Conservation (phyloP, 2,888 invertebrate species). For the Oasisia sp. region DNA sequence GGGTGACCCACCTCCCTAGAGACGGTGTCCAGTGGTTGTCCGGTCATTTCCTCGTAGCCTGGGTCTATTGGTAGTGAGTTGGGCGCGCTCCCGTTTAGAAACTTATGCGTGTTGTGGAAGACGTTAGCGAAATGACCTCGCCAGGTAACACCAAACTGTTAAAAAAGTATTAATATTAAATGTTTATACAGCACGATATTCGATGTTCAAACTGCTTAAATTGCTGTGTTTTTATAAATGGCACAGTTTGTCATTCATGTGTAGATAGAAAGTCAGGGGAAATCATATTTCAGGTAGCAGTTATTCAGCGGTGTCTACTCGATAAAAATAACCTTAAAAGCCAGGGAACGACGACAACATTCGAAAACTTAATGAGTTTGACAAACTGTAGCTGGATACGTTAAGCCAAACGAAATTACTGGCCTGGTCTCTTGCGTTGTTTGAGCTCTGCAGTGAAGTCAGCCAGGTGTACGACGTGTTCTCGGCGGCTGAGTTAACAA, state of each 20-base stretch:
- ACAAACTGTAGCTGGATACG: too few species aligned
- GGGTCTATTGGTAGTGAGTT: not conserved
- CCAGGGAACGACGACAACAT: too few species aligned
- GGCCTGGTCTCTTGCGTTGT: not conserved
- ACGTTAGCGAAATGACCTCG: conserved; percentile 20
- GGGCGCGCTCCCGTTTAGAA: not conserved
- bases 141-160: not conserved
- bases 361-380: too few species aligned
- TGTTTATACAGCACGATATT: not conserved
- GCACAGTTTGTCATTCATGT: too few species aligned
- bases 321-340: too few species aligned
- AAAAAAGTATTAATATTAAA: not conserved
- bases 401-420: not conserved
- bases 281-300: too few species aligned
- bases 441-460: not conserved
- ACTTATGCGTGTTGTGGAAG: not conserved
- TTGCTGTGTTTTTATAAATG: too few species aligned
- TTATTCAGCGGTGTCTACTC: too few species aligned
- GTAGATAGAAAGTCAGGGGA: too few species aligned
- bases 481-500: conserved; percentile 25
- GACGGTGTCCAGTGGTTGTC: conserved; percentile 23
- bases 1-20: conserved; percentile 20
- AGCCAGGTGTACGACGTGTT: conserved; percentile 27
- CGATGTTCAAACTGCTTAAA: too few species aligned
- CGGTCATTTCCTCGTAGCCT: conserved; percentile 18